phyloP scores from a whole-genome alignment of 2,113 vertebrate genomes.

The Paralichthys olivaceus region DNA sequence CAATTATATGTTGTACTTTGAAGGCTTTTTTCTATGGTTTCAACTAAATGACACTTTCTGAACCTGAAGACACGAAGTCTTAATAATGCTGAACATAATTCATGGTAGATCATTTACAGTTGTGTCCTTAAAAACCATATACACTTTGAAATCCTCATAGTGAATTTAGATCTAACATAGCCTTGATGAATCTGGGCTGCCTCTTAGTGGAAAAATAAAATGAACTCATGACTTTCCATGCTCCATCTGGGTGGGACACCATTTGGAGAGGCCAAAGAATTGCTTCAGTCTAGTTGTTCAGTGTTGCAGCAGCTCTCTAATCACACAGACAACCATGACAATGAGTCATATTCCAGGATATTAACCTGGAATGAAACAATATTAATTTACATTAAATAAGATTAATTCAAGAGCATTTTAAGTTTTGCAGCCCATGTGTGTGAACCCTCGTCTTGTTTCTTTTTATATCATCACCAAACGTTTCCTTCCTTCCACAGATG shows the following conservation, averaged over 20 bases:
- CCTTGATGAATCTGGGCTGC: neutral
- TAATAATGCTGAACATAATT: neutral
- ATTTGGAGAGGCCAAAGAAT: neutral
- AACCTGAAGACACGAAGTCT: neutral
- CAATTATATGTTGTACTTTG: too few relatives aligned
- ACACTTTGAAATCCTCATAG: too few relatives aligned
- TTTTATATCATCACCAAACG: conserved; percentile 29
- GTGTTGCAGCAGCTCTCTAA: neutral
- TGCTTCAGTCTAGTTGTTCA: neutral
- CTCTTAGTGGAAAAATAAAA: neutral
- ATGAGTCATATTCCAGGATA: conserved; percentile 4
- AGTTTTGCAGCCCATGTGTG: neutral
- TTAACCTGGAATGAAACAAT: neutral
- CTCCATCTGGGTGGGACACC: neutral
- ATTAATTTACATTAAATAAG: conserved; percentile 5
- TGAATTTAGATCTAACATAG: neutral
- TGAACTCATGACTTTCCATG: neutral
- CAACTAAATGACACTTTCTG: neutral
- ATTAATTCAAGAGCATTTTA: conserved; percentile 17
- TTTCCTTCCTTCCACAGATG: conserved; percentile 74
- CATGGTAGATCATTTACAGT: neutral
- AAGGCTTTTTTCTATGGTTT: neutral
- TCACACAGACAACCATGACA: neutral
- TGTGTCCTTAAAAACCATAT: neutral
- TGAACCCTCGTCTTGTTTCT: conserved; percentile 36